phyloP scores from a whole-genome alignment of 2,113 vertebrate genomes.

The Hemibagrus wyckioides region DNA sequence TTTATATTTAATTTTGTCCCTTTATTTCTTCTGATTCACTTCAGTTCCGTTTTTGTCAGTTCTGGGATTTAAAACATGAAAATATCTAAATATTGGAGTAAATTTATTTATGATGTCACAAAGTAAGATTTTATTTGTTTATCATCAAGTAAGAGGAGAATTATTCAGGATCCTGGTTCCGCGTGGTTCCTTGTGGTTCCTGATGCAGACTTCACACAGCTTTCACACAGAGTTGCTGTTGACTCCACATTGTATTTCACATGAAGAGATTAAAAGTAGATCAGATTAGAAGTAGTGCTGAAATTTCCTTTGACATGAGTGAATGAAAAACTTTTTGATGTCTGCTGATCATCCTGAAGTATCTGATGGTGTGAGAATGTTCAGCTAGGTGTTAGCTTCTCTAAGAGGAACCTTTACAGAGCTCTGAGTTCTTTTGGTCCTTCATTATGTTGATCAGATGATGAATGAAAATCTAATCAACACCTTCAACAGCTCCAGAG shows the following conservation, averaged over 20 bases:
- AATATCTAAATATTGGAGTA: background rate
- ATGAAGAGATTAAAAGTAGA: background rate
- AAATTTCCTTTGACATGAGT: background rate
- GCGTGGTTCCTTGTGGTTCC: background rate
- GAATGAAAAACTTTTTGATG: background rate
- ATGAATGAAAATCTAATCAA: slow-evolving; percentile 48
- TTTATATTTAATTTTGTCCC: background rate
- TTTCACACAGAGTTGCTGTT: background rate
- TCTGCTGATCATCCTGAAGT: background rate
- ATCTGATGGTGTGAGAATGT: background rate
- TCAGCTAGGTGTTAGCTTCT: slow-evolving; percentile 14
- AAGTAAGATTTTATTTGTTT: background rate
- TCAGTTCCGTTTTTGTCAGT: background rate
- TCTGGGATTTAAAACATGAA: background rate
- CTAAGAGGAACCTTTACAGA: background rate
- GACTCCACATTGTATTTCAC: background rate
- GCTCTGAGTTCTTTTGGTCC: background rate
- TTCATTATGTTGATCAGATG: slow-evolving; percentile 36
- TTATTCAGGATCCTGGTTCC: background rate
- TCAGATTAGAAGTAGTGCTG: background rate
- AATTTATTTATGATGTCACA: background rate
- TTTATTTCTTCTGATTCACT: background rate
- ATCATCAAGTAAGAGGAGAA: background rate
- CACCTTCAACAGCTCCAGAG: slow-evolving; percentile 14
- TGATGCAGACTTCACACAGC: background rate